Evolutionary conservation across 2,797 vertebrate species (phyloP), one percentile per base, ranked within the genome.

Genomic region (Pangasius macronema): DNA sequence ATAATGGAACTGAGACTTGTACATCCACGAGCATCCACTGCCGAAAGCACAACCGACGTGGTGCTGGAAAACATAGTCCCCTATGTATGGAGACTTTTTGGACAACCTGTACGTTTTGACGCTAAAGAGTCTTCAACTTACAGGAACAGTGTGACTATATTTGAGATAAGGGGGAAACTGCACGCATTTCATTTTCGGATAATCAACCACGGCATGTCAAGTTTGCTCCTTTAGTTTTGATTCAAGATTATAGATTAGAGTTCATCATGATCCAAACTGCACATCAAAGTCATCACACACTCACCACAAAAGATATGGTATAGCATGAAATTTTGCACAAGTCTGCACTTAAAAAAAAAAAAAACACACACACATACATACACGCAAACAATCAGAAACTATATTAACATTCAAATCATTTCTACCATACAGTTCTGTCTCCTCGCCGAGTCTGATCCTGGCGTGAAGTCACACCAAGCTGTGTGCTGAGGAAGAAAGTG

Each of bases 401-500:
- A 53, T 33, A 77, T 53, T 33, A 77, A 33, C 16, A 33, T 33
- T 80, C 33, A 59, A 36, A 80, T 80, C 18, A 39, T 80, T 39
- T 57, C 4, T 36, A 59, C 22, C 33, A 59, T 14, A 24, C 33
- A 27, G 22, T 36, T 22, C 53, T 11, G 77, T 39, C 77, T 57
- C 77, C 33, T 80, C 77, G 24, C 4, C 3, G 33, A 80, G 77
- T 57, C 53, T 36, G 77, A 57, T 80, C 53, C 77, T 80, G 75
- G n/a, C 75, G 20, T 33, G 75, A 53, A 5, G 75, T 33, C 53
- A 59, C 77, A 57, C 33, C 33, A 24, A 57, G 30, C 51, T 80
- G 77, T 36, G 33, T 59, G 53, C 77, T 24, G 77, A 80, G 77
- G 77, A 80, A 59, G 30, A 80, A 67, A 70, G 42, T 36, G 14